Conservation (phyloP, 2,888 invertebrate genomes). For the Aromia moschata region DNA sequence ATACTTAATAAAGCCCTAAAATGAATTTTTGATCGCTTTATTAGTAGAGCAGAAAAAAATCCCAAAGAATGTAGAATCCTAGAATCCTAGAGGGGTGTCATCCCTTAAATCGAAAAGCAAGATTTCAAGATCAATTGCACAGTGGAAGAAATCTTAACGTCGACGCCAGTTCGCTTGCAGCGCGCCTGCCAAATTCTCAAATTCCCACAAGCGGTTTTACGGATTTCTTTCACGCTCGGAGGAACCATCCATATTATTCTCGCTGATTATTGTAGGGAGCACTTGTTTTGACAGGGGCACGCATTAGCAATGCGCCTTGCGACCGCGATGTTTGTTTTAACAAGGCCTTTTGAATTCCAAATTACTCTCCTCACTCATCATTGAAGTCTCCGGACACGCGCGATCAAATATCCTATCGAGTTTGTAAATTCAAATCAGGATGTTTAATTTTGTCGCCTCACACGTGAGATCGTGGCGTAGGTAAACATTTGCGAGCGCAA, state of each 20-base stretch:
- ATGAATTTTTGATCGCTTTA: too few relatives aligned
- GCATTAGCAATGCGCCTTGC: slow-evolving; percentile 6
- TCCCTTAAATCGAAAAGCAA: too few relatives aligned
- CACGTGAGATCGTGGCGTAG: background rate
- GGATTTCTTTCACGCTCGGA: background rate
- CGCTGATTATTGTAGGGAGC: background rate
- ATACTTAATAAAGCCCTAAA: too few relatives aligned
- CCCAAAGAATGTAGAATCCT: too few relatives aligned
- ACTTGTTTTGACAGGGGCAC: slow-evolving; percentile 7
- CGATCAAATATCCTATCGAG: slow-evolving; percentile 12
- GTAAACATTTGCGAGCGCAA: too few relatives aligned
- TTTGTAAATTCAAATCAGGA: slow-evolving; percentile 8
- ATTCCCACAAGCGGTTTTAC: background rate
- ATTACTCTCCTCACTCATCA: slow-evolving; percentile 24
- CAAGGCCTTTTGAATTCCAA: slow-evolving; percentile 21
- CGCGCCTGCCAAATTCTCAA: background rate
- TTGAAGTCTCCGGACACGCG: slow-evolving; percentile 27
- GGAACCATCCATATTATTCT: background rate
- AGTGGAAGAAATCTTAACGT: too few relatives aligned
- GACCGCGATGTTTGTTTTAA: slow-evolving; percentile 4
- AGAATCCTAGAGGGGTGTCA: too few relatives aligned
- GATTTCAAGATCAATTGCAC: too few relatives aligned
- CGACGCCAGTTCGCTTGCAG: background rate
- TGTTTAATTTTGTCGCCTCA: background rate
- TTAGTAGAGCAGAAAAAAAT: too few relatives aligned